Base-by-base conservation (phyloP, 2,113 vertebrate species). In the chimpanzee (Pan troglodytes) region DNA sequence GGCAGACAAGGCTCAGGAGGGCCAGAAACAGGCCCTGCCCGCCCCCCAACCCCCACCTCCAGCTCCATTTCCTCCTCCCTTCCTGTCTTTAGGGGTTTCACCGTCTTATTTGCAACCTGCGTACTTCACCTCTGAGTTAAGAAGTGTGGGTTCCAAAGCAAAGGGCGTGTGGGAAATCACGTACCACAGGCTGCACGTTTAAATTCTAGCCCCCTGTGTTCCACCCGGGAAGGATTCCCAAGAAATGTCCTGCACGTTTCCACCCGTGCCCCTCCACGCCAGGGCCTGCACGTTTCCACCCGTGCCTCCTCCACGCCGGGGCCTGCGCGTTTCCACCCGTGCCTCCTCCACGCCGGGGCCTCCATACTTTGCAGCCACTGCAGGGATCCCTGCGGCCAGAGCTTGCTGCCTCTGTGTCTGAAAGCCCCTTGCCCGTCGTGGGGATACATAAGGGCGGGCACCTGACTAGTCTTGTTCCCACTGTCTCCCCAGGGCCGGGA, bases 361-460 rank as follows among this genome's bases (percentile, higher is more conserved):
- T 64, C 16, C 12, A 13, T 40, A 0, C 48, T 17, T 16, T 0
- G 52, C 75, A 2, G 22, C 35, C 5, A 3, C 45, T 38, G 52
- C 32, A 43, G 25, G 32, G 43, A 45, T 17, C 35, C 1, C 0
- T 1, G 38, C 1, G 1, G 72, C 55, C 1, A 22, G 43, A 2
- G 1, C 35, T 43, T 4, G 35, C 17, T 0, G 4, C 13, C 3
- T 9, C 32, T 11, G 55, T n/a, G 32, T 48, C 89, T 35, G 80
- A 78, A 90, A 61, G 23, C 82, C 23, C 3, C 88, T 35, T 17
- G 55, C 6, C 52, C 1, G 4, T 13, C 43, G 2, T 1, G 9
- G 59, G 72, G 14, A 13, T 17, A 45, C 27, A 0, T 2, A 4
- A 2, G 11, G 61, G 14, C 18, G 0, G 64, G 67, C 40, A 1